phyloP scores from a whole-genome alignment of 2,797 vertebrate species.

The Eupleurogrammus muticus region DNA sequence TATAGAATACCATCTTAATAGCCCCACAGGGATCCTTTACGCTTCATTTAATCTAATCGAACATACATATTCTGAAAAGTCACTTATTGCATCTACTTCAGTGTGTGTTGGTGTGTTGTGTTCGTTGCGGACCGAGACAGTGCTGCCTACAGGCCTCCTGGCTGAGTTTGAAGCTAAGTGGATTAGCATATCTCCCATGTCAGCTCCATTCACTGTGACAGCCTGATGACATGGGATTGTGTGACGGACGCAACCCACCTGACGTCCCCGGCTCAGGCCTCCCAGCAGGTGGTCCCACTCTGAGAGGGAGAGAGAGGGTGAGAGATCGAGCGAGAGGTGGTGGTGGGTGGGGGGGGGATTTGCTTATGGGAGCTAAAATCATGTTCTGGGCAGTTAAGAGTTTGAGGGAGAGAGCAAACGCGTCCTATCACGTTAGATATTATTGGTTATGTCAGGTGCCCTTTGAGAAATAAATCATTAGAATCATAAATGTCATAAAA shows the following conservation, averaged over 20 bases:
- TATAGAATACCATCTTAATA: constrained; percentile 40
- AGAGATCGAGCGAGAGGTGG: constrained; percentile 14
- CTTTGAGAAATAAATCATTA: neutral
- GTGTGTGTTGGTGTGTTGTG: constrained; percentile 39
- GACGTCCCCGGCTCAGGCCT: constrained; percentile 68
- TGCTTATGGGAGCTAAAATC: constrained; percentile 17
- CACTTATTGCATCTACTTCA: constrained; percentile 54
- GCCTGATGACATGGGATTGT: constrained; percentile 81
- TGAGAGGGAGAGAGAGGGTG: constrained; percentile 15
- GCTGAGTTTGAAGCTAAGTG: constrained; percentile 83
- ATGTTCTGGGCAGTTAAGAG: constrained; percentile 19
- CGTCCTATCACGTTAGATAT: neutral
- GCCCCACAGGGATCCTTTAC: constrained; percentile 45
- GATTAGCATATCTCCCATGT: constrained; percentile 83
- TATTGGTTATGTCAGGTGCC: neutral
- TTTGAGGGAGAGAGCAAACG: neutral
- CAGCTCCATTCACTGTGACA: constrained; percentile 77
- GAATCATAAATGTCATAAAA: neutral
- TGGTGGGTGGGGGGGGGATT: neutral
- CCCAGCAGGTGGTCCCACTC: constrained; percentile 74
- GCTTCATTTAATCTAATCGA: constrained; percentile 49
- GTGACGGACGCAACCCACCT: constrained; percentile 76
- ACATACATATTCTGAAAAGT: constrained; percentile 56
- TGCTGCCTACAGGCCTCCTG: constrained; percentile 55
- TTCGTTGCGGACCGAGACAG: constrained; percentile 41